These are phyloP conservation scores for Plodia interpunctella DNA, from an alignment of 1,140 invertebrate species.

Conservation along the genomic window DNA sequence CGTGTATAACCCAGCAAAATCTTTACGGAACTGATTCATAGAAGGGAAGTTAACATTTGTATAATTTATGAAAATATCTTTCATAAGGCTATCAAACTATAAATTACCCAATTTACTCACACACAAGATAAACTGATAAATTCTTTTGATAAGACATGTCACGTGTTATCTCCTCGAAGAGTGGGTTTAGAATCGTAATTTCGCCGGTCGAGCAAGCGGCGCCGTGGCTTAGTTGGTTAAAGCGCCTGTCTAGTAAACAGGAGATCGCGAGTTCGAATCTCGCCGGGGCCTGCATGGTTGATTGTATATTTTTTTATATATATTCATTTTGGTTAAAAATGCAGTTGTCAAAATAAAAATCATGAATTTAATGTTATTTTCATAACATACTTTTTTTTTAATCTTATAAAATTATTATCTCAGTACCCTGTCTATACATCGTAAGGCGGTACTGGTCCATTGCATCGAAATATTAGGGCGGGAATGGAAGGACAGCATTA, in stretches of 20 bases:
- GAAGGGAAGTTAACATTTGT: too few species aligned
- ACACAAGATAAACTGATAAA: neutral
- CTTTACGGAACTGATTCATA: too few species aligned
- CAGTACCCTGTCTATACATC: too few species aligned
- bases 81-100: neutral
- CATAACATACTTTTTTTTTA: too few species aligned
- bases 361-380: too few species aligned
- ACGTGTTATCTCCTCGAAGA: neutral
- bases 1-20: too few species aligned
- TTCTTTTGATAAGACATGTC: neutral
- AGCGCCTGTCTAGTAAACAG: conserved; percentile 24
- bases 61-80: neutral
- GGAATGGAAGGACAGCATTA: too few species aligned
- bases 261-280: conserved; percentile 24
- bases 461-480: too few species aligned
- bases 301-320: neutral
- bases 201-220: neutral
- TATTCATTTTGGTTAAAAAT: neutral
- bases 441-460: too few species aligned
- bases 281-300: conserved; percentile 15
- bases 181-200: neutral
- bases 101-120: neutral
- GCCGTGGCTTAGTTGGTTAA: conserved; percentile 24
- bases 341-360: too few species aligned
- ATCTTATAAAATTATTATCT: too few species aligned